A percentile compares a stretch with the other conserved stretches of the same genome.
Evolutionary conservation across 2,888 invertebrate genomes (phyloP).

Genomic region (Sphecodes monilicornis): DNA sequence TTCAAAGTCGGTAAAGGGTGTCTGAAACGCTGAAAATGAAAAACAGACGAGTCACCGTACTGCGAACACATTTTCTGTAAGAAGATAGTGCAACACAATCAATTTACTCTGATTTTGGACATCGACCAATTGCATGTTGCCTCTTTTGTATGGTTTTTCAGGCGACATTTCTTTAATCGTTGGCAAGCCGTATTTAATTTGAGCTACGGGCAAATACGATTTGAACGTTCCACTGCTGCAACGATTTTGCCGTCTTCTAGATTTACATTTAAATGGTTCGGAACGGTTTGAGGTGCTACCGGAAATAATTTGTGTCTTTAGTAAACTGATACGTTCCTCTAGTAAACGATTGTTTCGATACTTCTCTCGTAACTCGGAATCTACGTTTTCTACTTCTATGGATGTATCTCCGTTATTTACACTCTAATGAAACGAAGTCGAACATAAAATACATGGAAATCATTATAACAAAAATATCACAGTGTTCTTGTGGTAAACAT

Average conservation of each 20-base stretch:
- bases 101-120: conserved; percentile 60
- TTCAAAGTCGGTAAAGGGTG: conserved; percentile 81
- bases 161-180: conserved; percentile 73
- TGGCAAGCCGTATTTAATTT: conserved; percentile 55
- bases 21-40: conserved; percentile 69
- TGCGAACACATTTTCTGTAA: background rate
- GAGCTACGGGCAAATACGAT: conserved; percentile 31
- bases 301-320: conserved; percentile 78
- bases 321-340: conserved; percentile 77
- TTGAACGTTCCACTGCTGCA: conserved; percentile 72
- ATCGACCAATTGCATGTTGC: conserved; percentile 70
- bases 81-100: conserved; percentile 1
- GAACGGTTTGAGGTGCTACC: conserved; percentile 59
- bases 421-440: conserved; percentile 58
- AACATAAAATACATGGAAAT: conserved; percentile 14
- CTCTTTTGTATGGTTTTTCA: conserved; percentile 59
- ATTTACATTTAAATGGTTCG: conserved; percentile 62
- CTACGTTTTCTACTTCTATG: conserved; percentile 73
- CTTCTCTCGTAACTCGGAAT: conserved; percentile 75
- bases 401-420: conserved; percentile 60
- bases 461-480: background rate
- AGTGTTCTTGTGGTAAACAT: background rate
- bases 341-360: conserved; percentile 75
- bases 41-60: background rate
- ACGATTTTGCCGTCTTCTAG: conserved; percentile 78